Percentiles rank a stretch among this genome's conserved stretches.
phyloP scores from a whole-genome alignment of 1,140 invertebrate species.

The Dendroctonus valens region DNA sequence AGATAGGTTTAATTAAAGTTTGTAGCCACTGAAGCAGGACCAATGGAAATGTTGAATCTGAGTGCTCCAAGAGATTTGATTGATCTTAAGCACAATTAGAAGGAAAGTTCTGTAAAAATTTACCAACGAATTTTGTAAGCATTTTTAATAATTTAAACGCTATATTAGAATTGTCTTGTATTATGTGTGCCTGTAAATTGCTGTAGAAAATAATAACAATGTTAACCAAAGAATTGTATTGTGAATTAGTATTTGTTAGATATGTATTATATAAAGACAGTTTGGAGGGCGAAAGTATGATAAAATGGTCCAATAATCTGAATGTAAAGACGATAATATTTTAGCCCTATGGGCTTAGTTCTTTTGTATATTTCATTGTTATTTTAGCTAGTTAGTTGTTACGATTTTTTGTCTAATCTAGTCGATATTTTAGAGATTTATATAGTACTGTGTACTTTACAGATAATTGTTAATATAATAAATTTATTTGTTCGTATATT shows the following conservation, averaged over 20 bases:
- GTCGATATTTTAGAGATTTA: constrained; percentile 32
- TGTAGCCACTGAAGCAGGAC: too few species aligned
- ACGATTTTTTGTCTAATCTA: constrained; percentile 36
- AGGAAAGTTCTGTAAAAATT: too few species aligned
- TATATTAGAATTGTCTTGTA: neutral
- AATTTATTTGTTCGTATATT: constrained; percentile 15
- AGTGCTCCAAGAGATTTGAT: too few species aligned
- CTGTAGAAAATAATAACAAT: neutral
- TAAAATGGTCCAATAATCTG: too few species aligned
- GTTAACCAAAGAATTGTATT: neutral
- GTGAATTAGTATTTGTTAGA: neutral
- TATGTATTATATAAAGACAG: constrained; percentile 14
- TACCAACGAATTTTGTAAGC: too few species aligned
- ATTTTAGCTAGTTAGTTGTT: constrained; percentile 10
- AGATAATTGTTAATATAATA: constrained; percentile 35
- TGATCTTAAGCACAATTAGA: too few species aligned
- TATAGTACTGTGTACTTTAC: constrained; percentile 35
- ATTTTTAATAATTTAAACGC: too few species aligned
- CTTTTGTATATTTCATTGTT: constrained; percentile 5
- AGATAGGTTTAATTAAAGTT: too few species aligned
- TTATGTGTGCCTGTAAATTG: constrained; percentile 3
- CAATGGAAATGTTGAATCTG: neutral
- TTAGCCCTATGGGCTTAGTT: constrained; percentile 21
- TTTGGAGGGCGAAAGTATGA: constrained; percentile 5
- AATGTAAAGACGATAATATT: neutral